Evolutionary conservation across 2,888 invertebrate species (phyloP), one percentile per base, ranked within the genome.

Genomic region (Tiliacea aurago): DNA sequence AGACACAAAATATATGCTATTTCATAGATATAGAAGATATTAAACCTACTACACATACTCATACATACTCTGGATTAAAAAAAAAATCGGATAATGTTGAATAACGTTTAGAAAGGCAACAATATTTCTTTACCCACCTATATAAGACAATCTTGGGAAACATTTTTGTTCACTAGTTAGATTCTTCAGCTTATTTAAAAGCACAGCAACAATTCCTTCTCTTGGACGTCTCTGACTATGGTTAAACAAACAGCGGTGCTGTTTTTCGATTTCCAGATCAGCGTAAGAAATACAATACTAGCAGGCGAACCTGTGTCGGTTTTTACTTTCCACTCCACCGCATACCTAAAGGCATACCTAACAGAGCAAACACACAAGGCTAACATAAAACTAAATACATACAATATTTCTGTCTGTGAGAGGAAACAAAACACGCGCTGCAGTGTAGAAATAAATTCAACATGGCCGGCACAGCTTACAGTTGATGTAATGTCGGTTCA

Each of bases 401-500:
- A 81, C 74, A 76, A 81, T 84, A 83, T 83, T 84, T 83, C 78
- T 77, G 75, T 73, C 72, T 28, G 58, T 73, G 67, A 43, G 64
- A 68, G n/a, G 65, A 79, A 78, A 84, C 79, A 84, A 84, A 84
- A 83, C 85, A 71, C 81, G 65, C 62, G 65, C 65, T 67, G 56
- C 70, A 64, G 68, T 78, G 75, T 83, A 80, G 73, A 86, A 88
- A 91, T 91, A 90, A 88, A 89, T 89, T 76, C 87, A 86, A 87
- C 84, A 84, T 84, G 87, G 84, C 87, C 71, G 84, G 70, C 76
- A 80, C 77, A 84, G 87, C 88, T 87, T 84, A 86, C 87, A 80
- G 84, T 84, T 90, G 89, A 91, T 90, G 86, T 88, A 90, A 88
- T 89, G 90, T 87, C 84, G 81, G 84, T 87, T 80, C 82, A 85